Evolutionary conservation across 2,888 invertebrate species (phyloP).

Genomic region (Drosophila macrothrix): DNA sequence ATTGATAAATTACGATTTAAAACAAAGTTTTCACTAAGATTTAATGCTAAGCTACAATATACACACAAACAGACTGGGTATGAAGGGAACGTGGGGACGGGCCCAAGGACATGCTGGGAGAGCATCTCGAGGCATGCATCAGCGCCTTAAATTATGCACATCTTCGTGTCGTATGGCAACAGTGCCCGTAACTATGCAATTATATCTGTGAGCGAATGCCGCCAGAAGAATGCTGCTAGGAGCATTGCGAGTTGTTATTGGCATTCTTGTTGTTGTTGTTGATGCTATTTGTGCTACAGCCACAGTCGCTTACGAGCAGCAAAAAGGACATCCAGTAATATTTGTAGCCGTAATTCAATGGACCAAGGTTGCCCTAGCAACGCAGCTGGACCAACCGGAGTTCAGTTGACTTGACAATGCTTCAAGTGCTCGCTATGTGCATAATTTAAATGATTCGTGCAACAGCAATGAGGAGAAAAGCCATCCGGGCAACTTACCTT

Average conservation of each 20-base stretch:
- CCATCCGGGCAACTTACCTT: slow-evolving; percentile 92
- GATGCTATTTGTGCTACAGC: neutral
- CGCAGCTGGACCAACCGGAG: slow-evolving; percentile 34
- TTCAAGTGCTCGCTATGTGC: slow-evolving; percentile 59
- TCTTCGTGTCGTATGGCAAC: slow-evolving; percentile 41
- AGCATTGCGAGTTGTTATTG: slow-evolving; percentile 9
- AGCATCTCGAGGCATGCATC: slow-evolving; percentile 56
- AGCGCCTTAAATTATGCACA: slow-evolving; percentile 73
- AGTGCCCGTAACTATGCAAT: slow-evolving; percentile 73
- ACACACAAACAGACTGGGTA: slow-evolving; percentile 24
- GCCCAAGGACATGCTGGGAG: slow-evolving; percentile 63
- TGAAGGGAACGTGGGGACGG: neutral
- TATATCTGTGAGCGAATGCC: slow-evolving; percentile 48
- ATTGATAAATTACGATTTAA: slow-evolving; percentile 34
- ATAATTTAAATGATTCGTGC: slow-evolving; percentile 81
- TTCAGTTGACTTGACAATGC: slow-evolving; percentile 40
- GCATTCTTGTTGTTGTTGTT: neutral
- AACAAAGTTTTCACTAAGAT: slow-evolving; percentile 17
- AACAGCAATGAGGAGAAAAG: slow-evolving; percentile 48
- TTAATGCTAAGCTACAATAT: slow-evolving; percentile 46
- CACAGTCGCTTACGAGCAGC: neutral
- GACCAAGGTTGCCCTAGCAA: slow-evolving; percentile 47
- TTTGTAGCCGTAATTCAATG: slow-evolving; percentile 12
- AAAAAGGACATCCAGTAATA: slow-evolving; percentile 43
- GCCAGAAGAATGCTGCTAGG: slow-evolving; percentile 41